Base-by-base conservation (phyloP, 2,888 invertebrate species). In the Brachyptera putata region DNA sequence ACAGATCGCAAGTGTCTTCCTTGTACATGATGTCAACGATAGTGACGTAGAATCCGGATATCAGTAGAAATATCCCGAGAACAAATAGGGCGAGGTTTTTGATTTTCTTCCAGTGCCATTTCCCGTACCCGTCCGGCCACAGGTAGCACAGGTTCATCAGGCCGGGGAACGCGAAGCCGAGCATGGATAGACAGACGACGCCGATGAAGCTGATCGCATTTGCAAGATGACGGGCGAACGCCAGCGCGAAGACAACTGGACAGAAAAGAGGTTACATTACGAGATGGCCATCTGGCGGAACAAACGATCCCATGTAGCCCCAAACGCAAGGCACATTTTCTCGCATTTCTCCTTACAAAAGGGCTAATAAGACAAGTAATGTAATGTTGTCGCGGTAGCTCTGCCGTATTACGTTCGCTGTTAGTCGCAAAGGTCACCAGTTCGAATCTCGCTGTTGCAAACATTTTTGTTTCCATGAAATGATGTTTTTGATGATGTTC, bases 121-220 rank as follows among this genome's bases (percentile, higher is more conserved):
- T 46, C 3, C 46, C 46, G 25, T 49, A 56, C 50, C 63, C 62
- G 21, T 48, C 57, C 7, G 56, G 50, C 50, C 50, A 50, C 4
- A 14, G 3, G 1, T 2, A 2, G 30, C 50, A 30, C 4, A 50
- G 26, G 13, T 50, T 26, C 50, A 50, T 50, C 16, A 50, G 50
- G 4, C 16, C 30, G 5, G 50, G 50, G 50, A 50, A 50, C 14
- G 50, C 14, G 34, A 50, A 50, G 4, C 14, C 50, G 14, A 50
- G 50, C 50, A 50, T 50, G 9, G 50, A 30, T 5, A 50, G 26
- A 21, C 30, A n/a, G 30, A 50, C 30, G 4, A 30, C 34, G 1
- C 50, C 50, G 34, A 50, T 26, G 30, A 50, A 50, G 50, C 26
- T 50, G 50, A 50, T 50, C 14, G 30, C 30, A 34, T 21, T 46